Evolutionary conservation across 1,140 invertebrate genomes (phyloP).

Genomic region (Ips typographus): DNA sequence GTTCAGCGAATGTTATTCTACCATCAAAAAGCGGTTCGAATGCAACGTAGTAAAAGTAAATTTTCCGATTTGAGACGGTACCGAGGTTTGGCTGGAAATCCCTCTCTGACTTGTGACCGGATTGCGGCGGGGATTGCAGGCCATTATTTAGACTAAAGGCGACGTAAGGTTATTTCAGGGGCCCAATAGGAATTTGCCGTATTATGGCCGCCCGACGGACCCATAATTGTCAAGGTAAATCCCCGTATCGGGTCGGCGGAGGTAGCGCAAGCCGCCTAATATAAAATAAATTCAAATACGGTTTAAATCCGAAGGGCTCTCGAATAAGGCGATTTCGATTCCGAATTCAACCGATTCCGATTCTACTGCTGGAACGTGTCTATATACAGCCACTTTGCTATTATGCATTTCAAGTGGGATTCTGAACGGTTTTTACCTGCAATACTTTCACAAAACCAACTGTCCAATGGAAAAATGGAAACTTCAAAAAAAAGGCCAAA

Average conservation of each 20-base stretch:
- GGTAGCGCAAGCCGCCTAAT: conserved; percentile 21
- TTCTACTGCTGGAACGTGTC: conserved; percentile 21
- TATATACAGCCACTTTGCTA: conserved; percentile 13
- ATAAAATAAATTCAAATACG: conserved; percentile 35
- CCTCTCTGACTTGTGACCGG: conserved; percentile 26
- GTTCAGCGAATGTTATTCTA: no score
- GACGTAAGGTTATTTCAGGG: conserved; percentile 28
- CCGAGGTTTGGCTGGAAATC: conserved; percentile 12
- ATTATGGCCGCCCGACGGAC: conserved; percentile 25
- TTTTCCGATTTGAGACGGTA: conserved; percentile 7
- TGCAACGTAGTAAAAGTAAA: not conserved
- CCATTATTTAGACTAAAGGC: conserved; percentile 32
- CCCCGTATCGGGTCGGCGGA: conserved; percentile 18
- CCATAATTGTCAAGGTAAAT: conserved; percentile 37
- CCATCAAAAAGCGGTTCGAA: no score
- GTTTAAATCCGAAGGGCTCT: conserved; percentile 25
- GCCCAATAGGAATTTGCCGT: conserved; percentile 28
- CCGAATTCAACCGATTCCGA: conserved; percentile 23
- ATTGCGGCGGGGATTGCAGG: conserved; percentile 30
- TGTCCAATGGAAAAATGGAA: not conserved
- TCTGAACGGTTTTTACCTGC: conserved; percentile 1
- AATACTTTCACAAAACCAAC: not conserved
- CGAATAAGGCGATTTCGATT: conserved; percentile 31
- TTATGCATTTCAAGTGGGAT: conserved; percentile 22
- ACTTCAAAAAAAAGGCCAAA: not conserved